A percentile compares a stretch with the other conserved stretches of the same genome.
Evolutionary conservation across 2,888 invertebrate species (phyloP).

Genomic region (Eucera pruinosa): DNA sequence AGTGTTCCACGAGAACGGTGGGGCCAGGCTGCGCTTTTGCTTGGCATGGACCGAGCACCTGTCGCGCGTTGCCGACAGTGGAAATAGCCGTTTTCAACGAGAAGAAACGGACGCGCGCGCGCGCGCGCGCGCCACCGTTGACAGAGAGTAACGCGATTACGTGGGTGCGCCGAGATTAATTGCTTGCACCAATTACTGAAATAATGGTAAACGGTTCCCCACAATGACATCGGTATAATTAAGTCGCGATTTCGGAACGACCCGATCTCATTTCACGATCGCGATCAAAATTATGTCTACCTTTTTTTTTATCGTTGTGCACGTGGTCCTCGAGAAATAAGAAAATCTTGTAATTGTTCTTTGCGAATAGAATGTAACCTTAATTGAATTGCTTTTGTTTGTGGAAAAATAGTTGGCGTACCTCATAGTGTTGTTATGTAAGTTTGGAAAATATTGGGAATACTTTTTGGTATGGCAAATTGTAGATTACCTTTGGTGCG

Average conservation of each 20-base stretch:
- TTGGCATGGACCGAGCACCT: conserved; percentile 72
- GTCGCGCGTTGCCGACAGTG: conserved; percentile 72
- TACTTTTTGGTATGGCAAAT: no score
- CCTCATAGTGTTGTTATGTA: no score
- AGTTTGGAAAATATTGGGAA: no score
- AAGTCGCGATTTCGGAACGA: conserved; percentile 1
- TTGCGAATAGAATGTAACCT: no score
- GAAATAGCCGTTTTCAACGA: conserved; percentile 70
- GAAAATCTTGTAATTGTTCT: no score
- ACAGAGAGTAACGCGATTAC: conserved; percentile 58
- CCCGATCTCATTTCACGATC: no score
- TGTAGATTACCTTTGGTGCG: no score
- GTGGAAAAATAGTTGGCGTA: no score
- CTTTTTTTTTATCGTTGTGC: neutral
- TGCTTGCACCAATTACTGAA: conserved; percentile 58
- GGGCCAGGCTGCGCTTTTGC: conserved; percentile 34
- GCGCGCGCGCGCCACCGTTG: conserved; percentile 26
- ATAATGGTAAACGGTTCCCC: conserved; percentile 49
- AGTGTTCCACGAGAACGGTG: conserved; percentile 33
- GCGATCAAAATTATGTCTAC: no score
- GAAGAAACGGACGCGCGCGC: conserved; percentile 35
- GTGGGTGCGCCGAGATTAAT: conserved; percentile 62
- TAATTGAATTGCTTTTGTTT: no score
- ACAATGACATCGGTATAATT: conserved; percentile 22
- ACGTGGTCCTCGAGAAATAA: neutral